These are phyloP conservation scores for Semicossyphus pulcher DNA, from an alignment of 2,113 vertebrate species.

Conservation along the genomic window DNA sequence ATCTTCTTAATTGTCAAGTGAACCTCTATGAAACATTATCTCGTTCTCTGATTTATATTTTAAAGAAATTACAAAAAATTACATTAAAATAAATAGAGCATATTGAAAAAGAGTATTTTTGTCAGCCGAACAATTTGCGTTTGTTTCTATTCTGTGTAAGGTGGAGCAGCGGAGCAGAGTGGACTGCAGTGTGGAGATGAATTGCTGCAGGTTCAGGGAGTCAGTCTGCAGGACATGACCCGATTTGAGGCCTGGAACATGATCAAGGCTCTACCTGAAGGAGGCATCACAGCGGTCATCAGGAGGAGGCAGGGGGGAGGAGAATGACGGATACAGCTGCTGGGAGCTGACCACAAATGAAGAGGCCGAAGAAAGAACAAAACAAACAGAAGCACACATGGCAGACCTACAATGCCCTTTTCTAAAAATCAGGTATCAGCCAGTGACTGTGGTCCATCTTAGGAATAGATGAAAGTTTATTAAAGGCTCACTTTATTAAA, in stretches of 20 bases:
- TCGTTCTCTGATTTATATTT: too few relatives aligned
- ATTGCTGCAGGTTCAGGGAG: slow-evolving; percentile 86
- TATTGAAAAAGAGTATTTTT: too few relatives aligned
- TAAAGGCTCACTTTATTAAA: too few relatives aligned
- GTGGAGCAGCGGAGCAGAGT: slow-evolving; percentile 83
- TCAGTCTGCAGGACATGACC: slow-evolving; percentile 86
- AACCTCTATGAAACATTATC: too few relatives aligned
- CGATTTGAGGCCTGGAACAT: slow-evolving; percentile 95
- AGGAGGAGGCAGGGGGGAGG: slow-evolving; percentile 71
- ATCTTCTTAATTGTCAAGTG: too few relatives aligned
- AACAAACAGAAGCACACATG: not conserved
- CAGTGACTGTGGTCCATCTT: too few relatives aligned
- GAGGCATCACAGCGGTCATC: slow-evolving; percentile 80
- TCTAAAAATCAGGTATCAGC: not conserved
- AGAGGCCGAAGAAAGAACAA: not conserved
- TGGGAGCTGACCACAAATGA: not conserved
- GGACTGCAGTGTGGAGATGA: slow-evolving; percentile 89
- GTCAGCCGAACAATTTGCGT: not conserved
- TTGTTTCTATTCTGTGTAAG: slow-evolving; percentile 68
- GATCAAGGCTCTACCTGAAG: slow-evolving; percentile 91
- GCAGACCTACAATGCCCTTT: too few relatives aligned
- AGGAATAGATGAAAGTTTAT: too few relatives aligned
- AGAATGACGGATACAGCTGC: slow-evolving; percentile 19
- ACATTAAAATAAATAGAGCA: too few relatives aligned
- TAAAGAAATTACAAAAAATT: too few relatives aligned